Conservation (phyloP, 1,140 invertebrate genomes). For the Tetramorium alpestre region DNA sequence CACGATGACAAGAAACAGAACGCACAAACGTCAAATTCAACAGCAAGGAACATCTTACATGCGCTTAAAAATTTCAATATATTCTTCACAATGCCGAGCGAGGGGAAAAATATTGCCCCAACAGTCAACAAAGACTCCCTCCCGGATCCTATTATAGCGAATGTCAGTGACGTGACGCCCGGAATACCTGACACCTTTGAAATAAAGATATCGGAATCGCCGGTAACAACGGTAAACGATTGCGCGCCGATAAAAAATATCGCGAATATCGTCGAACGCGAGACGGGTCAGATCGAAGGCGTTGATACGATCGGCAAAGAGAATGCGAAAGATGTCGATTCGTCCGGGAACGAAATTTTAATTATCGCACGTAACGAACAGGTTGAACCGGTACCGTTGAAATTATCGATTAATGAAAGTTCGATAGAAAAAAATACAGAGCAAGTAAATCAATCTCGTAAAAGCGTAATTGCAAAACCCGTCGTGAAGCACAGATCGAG, state of each 20-base stretch:
- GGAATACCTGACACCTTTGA: conserved; percentile 75
- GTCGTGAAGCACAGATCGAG: conserved; percentile 75
- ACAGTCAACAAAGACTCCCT: background rate
- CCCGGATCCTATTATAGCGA: conserved; percentile 1
- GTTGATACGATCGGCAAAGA: background rate
- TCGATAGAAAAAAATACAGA: background rate
- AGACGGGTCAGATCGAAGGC: background rate
- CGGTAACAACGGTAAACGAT: conserved; percentile 72
- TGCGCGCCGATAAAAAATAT: conserved; percentile 65
- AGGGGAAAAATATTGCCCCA: background rate
- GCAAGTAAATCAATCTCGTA: conserved; percentile 19
- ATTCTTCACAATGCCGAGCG: conserved; percentile 9
- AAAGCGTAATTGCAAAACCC: background rate
- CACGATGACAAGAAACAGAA: background rate
- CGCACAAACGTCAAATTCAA: conserved; percentile 4
- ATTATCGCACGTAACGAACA: conserved; percentile 22
- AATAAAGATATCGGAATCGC: conserved; percentile 78
- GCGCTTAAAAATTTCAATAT: conserved; percentile 49
- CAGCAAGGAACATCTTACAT: background rate
- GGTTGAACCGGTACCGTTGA: background rate
- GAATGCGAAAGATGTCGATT: background rate
- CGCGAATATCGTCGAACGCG: conserved; percentile 2
- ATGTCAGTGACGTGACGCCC: conserved; percentile 37
- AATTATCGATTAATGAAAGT: conserved; percentile 21
- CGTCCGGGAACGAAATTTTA: background rate